These are phyloP conservation scores for Arvicanthis niloticus DNA, from an alignment of 2,113 vertebrate species.

Conservation along the genomic window DNA sequence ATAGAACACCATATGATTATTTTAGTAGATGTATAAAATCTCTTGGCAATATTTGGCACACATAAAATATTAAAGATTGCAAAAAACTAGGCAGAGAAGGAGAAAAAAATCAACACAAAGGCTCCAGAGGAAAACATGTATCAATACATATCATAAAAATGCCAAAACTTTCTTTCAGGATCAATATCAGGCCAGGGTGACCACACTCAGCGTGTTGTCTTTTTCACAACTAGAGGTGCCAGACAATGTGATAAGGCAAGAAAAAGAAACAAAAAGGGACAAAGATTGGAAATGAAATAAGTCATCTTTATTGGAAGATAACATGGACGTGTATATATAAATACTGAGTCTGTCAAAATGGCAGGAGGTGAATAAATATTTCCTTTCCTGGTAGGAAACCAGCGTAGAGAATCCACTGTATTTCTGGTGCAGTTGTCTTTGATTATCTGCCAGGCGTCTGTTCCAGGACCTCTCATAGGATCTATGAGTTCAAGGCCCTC, in stretches of 20 bases:
- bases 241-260: slow-evolving; percentile 20
- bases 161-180: not conserved
- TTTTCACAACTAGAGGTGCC: not conserved
- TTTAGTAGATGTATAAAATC: not conserved
- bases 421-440: not conserved
- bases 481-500: not conserved
- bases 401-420: not conserved
- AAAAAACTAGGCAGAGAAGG: not conserved
- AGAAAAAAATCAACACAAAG: not conserved
- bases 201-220: not conserved
- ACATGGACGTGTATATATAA: not conserved
- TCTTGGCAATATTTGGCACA: not conserved
- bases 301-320: not conserved
- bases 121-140: not conserved
- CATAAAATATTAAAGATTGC: not conserved
- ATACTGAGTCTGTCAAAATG: not conserved
- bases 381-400: not conserved
- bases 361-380: not conserved
- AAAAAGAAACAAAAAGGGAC: slow-evolving; percentile 37
- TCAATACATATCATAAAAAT: not conserved
- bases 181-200: not conserved
- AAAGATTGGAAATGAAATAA: not conserved
- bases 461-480: not conserved
- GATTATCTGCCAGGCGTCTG: not conserved
- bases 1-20: not conserved